Conservation (phyloP, 2,888 invertebrate species). For the Seira musarum region DNA sequence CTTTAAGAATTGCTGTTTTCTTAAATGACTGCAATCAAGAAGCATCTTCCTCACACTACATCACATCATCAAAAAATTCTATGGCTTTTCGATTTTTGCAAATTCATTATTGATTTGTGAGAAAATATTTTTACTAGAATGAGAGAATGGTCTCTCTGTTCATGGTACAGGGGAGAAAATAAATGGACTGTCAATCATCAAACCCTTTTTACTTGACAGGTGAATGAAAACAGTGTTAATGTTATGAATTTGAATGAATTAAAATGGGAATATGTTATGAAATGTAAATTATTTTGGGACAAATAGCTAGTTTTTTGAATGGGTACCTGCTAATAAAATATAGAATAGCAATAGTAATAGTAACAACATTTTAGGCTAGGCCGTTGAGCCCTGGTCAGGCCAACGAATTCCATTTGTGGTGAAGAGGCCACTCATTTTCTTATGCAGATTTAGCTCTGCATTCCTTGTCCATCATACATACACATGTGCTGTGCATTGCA, state of each 20-base stretch:
- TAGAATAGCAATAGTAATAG: too few species aligned
- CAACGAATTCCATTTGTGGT: too few species aligned
- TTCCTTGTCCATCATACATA: too few species aligned
- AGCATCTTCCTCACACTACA: not conserved
- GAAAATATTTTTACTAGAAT: too few species aligned
- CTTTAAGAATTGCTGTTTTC: not conserved
- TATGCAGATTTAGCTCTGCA: too few species aligned
- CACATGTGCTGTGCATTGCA: too few species aligned
- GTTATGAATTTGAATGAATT: constrained; percentile 14
- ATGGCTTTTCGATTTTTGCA: constrained; percentile 3
- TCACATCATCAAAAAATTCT: not conserved
- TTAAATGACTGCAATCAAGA: constrained; percentile 1
- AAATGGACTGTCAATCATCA: constrained; percentile 3
- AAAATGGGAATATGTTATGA: not conserved
- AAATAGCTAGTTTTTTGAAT: not conserved
- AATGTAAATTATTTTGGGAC: constrained; percentile 10
- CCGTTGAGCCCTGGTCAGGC: too few species aligned
- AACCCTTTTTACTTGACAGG: not conserved
- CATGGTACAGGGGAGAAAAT: not conserved
- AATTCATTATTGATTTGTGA: constrained; percentile 15
- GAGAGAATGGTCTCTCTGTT: not conserved
- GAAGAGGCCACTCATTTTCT: too few species aligned
- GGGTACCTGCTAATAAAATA: not conserved
- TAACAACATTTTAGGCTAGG: too few species aligned
- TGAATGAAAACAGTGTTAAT: not conserved